Conservation (phyloP, 2,113 vertebrate genomes). For the Zosterops hypoxanthus region DNA sequence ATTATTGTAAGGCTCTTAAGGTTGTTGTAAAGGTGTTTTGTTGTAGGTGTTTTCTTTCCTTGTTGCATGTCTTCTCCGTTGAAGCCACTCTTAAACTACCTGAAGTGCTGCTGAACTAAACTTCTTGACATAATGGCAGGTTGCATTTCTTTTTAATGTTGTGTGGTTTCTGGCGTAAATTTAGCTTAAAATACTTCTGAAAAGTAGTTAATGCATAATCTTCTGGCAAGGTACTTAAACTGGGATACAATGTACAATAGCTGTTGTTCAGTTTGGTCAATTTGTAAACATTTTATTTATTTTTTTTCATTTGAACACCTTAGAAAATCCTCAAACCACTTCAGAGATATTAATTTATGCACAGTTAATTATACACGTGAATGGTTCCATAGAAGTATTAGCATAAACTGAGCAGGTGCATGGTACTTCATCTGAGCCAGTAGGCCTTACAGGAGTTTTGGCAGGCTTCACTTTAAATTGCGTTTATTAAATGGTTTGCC, state of each 20-base stretch:
- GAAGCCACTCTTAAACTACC: neutral
- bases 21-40: neutral
- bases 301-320: neutral
- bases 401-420: neutral
- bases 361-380: neutral
- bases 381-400: neutral
- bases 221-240: neutral
- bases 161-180: neutral
- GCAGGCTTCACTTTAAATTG: neutral
- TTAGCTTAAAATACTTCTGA: neutral
- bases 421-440: neutral
- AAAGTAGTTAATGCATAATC: neutral
- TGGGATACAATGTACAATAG: neutral
- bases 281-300: neutral
- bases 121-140: neutral
- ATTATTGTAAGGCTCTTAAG: fast-evolving
- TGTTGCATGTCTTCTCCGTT: neutral
- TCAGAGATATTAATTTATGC: neutral
- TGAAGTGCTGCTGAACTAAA: neutral
- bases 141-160: neutral
- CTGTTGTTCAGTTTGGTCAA: neutral
- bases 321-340: neutral
- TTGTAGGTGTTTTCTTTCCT: neutral
- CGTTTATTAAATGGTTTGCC: neutral
- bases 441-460: neutral